Conservation (phyloP, 2,797 vertebrate genomes). For the Bradypodion pumilum region DNA sequence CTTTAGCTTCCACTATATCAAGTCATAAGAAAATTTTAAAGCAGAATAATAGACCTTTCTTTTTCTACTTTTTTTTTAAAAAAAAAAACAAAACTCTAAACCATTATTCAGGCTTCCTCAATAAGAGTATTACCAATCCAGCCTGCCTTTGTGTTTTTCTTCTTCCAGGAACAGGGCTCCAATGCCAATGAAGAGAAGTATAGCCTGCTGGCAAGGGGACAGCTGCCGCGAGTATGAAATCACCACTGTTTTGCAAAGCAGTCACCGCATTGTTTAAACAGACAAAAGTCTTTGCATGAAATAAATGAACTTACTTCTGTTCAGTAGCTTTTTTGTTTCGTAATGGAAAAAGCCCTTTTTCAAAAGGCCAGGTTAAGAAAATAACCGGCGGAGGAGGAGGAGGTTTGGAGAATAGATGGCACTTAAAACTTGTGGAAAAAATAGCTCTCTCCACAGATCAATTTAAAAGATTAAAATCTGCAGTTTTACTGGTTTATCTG, state of each 20-base stretch:
- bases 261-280: slow-evolving; percentile 33
- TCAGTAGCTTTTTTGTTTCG: slow-evolving; percentile 11
- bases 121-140: slow-evolving; percentile 26
- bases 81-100: slow-evolving; percentile 34
- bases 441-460: background rate
- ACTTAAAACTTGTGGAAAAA: background rate
- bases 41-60: background rate
- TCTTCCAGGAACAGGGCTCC: slow-evolving; percentile 16
- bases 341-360: background rate
- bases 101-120: slow-evolving; percentile 28
- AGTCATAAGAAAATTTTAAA: slow-evolving; percentile 28
- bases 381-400: background rate
- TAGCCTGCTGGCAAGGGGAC: slow-evolving; percentile 27
- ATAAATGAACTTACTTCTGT: slow-evolving; percentile 26
- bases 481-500: background rate
- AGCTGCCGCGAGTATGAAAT: slow-evolving; percentile 37
- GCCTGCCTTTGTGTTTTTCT: background rate
- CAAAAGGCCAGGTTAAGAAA: slow-evolving; percentile 5
- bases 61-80: background rate
- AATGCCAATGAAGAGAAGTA: slow-evolving; percentile 32
- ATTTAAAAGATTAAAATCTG: background rate
- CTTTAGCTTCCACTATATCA: slow-evolving; percentile 39
- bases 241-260: slow-evolving; percentile 40
- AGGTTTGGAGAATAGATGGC: background rate
- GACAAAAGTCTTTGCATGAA: slow-evolving; percentile 32